Evolutionary conservation across 2,113 vertebrate genomes (phyloP).

Genomic region (Galbula dea): DNA sequence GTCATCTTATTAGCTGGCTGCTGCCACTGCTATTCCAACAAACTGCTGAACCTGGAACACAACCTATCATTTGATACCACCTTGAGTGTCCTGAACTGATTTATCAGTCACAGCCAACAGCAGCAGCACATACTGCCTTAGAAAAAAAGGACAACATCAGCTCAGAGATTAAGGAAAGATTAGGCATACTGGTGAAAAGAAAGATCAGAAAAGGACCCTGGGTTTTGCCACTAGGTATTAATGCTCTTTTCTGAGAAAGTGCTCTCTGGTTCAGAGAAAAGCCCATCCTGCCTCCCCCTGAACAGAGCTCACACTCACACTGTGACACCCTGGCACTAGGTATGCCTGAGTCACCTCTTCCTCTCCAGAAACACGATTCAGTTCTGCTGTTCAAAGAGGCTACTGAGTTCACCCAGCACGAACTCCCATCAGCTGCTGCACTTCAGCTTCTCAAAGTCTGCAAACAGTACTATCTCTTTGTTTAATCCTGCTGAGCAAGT

Average conservation of each 20-base stretch:
- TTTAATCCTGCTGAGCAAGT: not conserved
- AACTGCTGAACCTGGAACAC: not conserved
- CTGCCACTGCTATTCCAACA: not conserved
- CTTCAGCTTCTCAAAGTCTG: not conserved
- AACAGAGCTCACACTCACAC: not conserved
- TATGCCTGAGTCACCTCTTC: not conserved
- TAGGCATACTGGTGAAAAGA: not conserved
- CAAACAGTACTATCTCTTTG: not conserved
- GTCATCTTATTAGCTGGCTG: not conserved
- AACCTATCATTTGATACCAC: not conserved
- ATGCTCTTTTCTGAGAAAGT: not conserved
- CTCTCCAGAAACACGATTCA: not conserved
- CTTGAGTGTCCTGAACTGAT: not conserved
- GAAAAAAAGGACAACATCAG: not conserved
- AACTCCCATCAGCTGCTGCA: not conserved
- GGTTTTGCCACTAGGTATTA: not conserved
- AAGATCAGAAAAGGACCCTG: not conserved
- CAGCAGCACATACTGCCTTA: not conserved
- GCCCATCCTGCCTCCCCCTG: not conserved
- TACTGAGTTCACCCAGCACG: not conserved
- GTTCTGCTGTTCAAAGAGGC: not conserved
- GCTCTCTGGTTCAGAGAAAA: not conserved
- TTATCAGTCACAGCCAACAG: not conserved
- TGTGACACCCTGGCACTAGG: not conserved
- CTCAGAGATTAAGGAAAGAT: not conserved